Base-by-base conservation (phyloP, 2,888 invertebrate genomes). In the Fissipunctia ypsillon region DNA sequence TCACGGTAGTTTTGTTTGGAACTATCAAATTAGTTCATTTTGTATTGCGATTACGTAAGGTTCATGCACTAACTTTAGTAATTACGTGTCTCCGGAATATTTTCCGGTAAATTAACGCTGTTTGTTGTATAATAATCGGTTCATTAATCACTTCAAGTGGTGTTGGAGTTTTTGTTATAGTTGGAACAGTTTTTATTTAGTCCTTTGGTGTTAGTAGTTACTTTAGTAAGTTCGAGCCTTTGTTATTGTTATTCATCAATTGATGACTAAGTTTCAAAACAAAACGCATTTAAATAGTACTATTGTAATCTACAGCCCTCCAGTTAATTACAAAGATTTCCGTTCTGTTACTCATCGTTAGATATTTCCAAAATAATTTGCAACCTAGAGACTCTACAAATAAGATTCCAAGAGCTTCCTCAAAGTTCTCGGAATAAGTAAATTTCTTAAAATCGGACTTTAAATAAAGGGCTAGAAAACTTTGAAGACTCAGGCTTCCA, bases 1-100 rank as follows among this genome's bases (percentile, higher is more conserved):
- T 84, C 84, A 78, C 69, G 66, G 84, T 73, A 79, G 78, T 83
- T 85, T 85, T 84, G 84, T 83, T 78, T n/a, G 65, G 69, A 84
- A 87, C 86, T 87, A 83, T 76, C 28, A 80, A 85, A 89, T 90
- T 88, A 87, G 87, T 81, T 84, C 83, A 87, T 88, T 87, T 79
- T 79, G 84, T 80, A 82, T 86, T 76, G 73, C 76, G 73, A 87
- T 89, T 88, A 83, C 77, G 84, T 77, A 84, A 87, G 82, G 84
- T 76, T 75, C 78, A 83, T 60, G 70, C 68, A 67, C 65, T 65
- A 81, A 84, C 81, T 83, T 77, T 81, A 75, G 79, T 79, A 78
- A 84, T 87, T 87, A 77, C 69, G 52, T 41, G 76, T 60, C 78
- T 60, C 68, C 57, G 74, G 59, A 72, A 77, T 81, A 76, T 84